phyloP scores from a whole-genome alignment of 2,888 invertebrate species.

The Limenitis camilla region DNA sequence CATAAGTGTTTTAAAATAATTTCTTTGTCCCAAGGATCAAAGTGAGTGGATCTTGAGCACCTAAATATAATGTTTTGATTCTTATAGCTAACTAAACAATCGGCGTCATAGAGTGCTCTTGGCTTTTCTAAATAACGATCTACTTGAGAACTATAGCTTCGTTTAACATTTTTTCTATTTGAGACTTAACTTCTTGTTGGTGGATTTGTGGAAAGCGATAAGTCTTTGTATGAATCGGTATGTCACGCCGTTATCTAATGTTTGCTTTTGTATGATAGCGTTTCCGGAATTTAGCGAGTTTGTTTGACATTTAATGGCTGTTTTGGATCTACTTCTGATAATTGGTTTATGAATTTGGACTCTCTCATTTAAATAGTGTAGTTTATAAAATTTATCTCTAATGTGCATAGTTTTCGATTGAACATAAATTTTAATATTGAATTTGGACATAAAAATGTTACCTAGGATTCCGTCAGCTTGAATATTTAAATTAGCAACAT shows the following conservation, averaged over 20 bases:
- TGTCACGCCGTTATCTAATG: constrained; percentile 27
- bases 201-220: constrained; percentile 28
- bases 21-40: constrained; percentile 31
- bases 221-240: constrained; percentile 22
- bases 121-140: no score
- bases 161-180: constrained; percentile 25
- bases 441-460: constrained; percentile 33
- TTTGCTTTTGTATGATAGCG: constrained; percentile 21
- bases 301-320: constrained; percentile 28
- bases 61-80: no score
- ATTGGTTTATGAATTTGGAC: constrained; percentile 14
- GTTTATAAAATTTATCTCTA: constrained; percentile 24
- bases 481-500: constrained; percentile 29
- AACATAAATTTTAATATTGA: constrained; percentile 28
- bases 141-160: constrained; percentile 27
- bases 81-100: no score
- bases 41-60: constrained; percentile 26
- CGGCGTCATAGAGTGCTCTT: no score
- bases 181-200: constrained; percentile 22
- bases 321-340: constrained; percentile 25
- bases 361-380: constrained; percentile 21
- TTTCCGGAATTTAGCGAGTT: neutral
- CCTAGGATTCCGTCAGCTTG: constrained; percentile 29
- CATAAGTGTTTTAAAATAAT: constrained; percentile 33
- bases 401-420: constrained; percentile 32